phyloP scores from a whole-genome alignment of 2,797 vertebrate genomes.

The Acomys russatus region DNA sequence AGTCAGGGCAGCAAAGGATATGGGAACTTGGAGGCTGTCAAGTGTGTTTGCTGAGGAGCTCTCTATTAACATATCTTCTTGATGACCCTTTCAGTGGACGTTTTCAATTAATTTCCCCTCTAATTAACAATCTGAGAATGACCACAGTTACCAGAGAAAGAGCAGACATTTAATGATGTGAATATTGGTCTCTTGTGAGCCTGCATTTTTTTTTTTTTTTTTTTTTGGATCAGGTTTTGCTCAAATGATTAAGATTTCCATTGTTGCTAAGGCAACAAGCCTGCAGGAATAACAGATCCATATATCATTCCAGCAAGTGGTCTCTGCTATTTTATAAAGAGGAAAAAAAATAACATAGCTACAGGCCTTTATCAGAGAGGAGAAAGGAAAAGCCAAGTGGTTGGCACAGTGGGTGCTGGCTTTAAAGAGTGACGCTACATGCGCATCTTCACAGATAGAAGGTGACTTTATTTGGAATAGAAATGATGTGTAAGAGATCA shows the following conservation, averaged over 20 bases:
- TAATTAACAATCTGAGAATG: constrained; percentile 65
- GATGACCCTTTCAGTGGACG: not conserved
- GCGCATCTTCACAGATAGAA: not conserved
- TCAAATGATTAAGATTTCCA: constrained; percentile 60
- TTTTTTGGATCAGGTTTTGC: constrained; percentile 69
- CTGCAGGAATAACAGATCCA: constrained; percentile 59
- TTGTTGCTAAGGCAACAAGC: constrained; percentile 78
- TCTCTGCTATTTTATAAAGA: constrained; percentile 66
- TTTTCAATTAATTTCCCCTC: not conserved
- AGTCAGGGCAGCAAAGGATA: not conserved
- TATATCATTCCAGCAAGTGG: constrained; percentile 63
- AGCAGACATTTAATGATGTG: constrained; percentile 31
- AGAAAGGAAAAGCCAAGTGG: not conserved
- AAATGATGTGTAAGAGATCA: not conserved
- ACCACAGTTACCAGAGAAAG: not conserved
- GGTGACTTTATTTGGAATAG: not conserved
- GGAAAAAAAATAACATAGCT: constrained; percentile 34
- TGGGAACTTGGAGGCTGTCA: not conserved
- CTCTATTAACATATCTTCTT: not conserved
- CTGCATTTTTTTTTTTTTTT: constrained; percentile 43
- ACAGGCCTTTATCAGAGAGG: not conserved
- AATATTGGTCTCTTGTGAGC: constrained; percentile 44
- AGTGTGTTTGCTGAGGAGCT: not conserved
- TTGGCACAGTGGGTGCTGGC: not conserved
- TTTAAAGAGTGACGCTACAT: not conserved